Conservation (phyloP, 2,888 invertebrate genomes). For the Camponotus fellah region DNA sequence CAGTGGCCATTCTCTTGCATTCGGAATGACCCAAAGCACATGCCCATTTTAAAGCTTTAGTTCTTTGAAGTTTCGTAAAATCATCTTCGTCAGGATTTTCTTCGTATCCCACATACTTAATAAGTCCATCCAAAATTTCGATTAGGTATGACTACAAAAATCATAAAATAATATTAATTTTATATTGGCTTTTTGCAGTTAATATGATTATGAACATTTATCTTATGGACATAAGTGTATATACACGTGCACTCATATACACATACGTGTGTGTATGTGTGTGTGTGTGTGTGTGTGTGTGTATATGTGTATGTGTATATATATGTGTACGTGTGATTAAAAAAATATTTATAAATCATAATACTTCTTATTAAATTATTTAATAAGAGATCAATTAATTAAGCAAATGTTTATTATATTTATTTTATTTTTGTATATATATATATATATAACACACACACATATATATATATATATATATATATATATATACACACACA, state of each 20-base stretch:
- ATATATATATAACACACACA: neutral
- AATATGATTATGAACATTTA: neutral
- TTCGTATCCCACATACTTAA: slow-evolving; percentile 65
- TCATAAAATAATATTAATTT: slow-evolving; percentile 13
- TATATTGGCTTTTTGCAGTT: neutral
- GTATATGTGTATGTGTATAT: too few species aligned
- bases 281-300: too few species aligned
- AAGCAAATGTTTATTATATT: too few species aligned
- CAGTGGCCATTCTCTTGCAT: slow-evolving; percentile 62
- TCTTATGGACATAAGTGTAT: neutral
- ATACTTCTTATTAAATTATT: too few species aligned
- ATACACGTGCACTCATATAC: neutral
- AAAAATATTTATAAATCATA: too few species aligned
- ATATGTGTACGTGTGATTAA: too few species aligned
- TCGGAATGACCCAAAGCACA: slow-evolving; percentile 62
- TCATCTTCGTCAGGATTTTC: slow-evolving; percentile 58
- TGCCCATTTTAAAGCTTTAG: slow-evolving; percentile 60
- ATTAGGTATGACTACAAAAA: slow-evolving; percentile 42
- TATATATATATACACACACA: too few species aligned
- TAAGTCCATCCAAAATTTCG: slow-evolving; percentile 40
- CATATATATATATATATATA: too few species aligned
- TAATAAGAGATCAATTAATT: too few species aligned
- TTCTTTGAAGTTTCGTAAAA: slow-evolving; percentile 48
- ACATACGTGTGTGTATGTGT: too few species aligned
- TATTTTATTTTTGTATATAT: too few species aligned